These are phyloP conservation scores for Drosophila helvetica DNA, from an alignment of 2,888 invertebrate species.

Conservation along the genomic window DNA sequence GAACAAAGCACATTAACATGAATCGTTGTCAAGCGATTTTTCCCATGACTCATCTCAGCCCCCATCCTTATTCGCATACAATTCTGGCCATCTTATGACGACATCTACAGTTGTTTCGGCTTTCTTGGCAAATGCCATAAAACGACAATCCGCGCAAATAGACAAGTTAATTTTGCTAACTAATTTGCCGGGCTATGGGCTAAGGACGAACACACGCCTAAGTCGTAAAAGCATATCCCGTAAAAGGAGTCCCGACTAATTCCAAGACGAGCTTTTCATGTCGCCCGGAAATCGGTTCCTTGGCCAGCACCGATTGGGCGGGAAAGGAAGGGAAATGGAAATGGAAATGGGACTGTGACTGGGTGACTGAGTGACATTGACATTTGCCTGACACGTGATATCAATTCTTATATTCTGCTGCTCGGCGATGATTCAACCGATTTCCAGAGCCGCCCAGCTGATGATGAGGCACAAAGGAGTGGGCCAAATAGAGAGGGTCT, in stretches of 20 bases:
- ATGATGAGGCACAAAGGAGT: constrained; percentile 23
- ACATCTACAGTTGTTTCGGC: constrained; percentile 9
- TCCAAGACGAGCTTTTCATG: constrained; percentile 8
- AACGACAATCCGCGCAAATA: constrained; percentile 64
- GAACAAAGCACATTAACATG: too few relatives aligned
- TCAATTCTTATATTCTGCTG: constrained; percentile 49
- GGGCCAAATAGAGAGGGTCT: not conserved
- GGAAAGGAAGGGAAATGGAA: not conserved
- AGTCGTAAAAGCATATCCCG: constrained; percentile 39
- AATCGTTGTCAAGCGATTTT: not conserved
- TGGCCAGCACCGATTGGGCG: too few relatives aligned
- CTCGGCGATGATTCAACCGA: constrained; percentile 57
- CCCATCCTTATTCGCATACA: not conserved
- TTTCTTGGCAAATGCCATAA: constrained; percentile 49
- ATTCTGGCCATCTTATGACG: constrained; percentile 10
- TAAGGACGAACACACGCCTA: constrained; percentile 40
- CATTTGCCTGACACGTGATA: constrained; percentile 66
- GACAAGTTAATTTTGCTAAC: constrained; percentile 60
- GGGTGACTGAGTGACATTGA: constrained; percentile 40
- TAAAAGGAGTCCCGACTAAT: constrained; percentile 3
- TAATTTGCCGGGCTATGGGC: constrained; percentile 20
- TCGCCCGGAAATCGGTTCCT: not conserved
- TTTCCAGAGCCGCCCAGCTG: constrained; percentile 19
- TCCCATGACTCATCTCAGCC: constrained; percentile 26
- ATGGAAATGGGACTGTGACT: constrained; percentile 8